Percentiles rank a stretch among this genome's conserved stretches.
These are phyloP conservation scores for Monopterus albus DNA, from an alignment of 2,113 vertebrate species.

Conservation along the genomic window DNA sequence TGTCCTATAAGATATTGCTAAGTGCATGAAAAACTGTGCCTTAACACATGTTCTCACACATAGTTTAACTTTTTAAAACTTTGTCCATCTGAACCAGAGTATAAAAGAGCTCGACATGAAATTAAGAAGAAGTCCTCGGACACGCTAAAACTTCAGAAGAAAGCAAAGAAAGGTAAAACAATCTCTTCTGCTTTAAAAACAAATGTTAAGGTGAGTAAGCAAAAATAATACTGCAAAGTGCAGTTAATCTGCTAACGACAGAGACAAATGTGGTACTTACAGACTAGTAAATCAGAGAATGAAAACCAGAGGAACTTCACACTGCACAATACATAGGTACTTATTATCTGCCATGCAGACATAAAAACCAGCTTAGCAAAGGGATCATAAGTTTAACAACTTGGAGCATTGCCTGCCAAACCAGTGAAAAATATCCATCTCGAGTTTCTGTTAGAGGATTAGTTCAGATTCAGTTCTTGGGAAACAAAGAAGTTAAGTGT, in stretches of 20 bases:
- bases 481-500: not conserved
- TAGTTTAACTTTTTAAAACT: not conserved
- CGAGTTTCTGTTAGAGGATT: not conserved
- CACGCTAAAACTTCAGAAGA: constrained; percentile 97
- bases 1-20: not conserved
- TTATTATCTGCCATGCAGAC: not conserved
- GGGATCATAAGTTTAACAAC: not conserved
- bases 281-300: not conserved
- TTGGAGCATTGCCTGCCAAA: not conserved
- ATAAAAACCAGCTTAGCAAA: not conserved
- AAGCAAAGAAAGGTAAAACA: constrained; percentile 94
- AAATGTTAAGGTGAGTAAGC: not conserved
- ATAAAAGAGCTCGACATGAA: constrained; percentile 94
- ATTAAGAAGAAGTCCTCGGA: constrained; percentile 98
- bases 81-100: constrained; percentile 82
- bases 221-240: not conserved
- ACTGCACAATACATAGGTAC: not conserved
- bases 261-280: not conserved
- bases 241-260: not conserved
- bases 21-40: not conserved
- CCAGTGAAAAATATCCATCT: not conserved
- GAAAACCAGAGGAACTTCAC: not conserved
- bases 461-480: not conserved
- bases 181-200: not conserved
- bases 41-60: not conserved